Evolutionary conservation across 2,888 invertebrate species (phyloP).

Genomic region (Chrysolina haemoptera): DNA sequence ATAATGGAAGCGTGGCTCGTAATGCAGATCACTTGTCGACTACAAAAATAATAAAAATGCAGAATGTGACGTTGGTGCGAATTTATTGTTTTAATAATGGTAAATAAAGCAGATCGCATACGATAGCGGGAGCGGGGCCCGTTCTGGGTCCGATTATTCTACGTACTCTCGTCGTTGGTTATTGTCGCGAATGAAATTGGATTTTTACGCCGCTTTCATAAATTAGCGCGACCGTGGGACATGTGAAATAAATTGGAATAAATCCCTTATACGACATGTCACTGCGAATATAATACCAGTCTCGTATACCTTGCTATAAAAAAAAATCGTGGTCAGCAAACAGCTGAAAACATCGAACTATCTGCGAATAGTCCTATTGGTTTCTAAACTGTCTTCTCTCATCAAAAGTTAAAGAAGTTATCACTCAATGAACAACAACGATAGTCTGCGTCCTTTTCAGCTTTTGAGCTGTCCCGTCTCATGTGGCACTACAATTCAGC

Average conservation of each 20-base stretch:
- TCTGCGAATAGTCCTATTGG: no score
- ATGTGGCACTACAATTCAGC: no score
- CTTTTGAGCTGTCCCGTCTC: no score
- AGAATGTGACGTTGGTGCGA: conserved; percentile 69
- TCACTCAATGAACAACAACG: no score
- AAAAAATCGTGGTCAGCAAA: no score
- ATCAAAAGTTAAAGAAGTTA: no score
- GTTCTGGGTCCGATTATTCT: conserved; percentile 61
- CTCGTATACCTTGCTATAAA: neutral
- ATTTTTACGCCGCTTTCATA: conserved; percentile 68
- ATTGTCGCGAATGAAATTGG: conserved; percentile 67
- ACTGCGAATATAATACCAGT: conserved; percentile 48
- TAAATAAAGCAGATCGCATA: conserved; percentile 69
- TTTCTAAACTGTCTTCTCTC: no score
- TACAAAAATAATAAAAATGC: conserved; percentile 69
- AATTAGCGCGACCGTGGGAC: conserved; percentile 58
- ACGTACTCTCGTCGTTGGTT: conserved; percentile 57
- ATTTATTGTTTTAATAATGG: conserved; percentile 72
- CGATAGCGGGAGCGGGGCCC: conserved; percentile 54
- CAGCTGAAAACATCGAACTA: no score
- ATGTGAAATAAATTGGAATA: conserved; percentile 62
- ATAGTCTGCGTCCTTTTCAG: no score
- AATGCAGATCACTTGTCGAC: conserved; percentile 71
- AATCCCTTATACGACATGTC: conserved; percentile 61
- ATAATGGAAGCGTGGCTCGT: conserved; percentile 69